These are phyloP conservation scores for Macropis europaea DNA, from an alignment of 2,888 invertebrate species.

Conservation along the genomic window DNA sequence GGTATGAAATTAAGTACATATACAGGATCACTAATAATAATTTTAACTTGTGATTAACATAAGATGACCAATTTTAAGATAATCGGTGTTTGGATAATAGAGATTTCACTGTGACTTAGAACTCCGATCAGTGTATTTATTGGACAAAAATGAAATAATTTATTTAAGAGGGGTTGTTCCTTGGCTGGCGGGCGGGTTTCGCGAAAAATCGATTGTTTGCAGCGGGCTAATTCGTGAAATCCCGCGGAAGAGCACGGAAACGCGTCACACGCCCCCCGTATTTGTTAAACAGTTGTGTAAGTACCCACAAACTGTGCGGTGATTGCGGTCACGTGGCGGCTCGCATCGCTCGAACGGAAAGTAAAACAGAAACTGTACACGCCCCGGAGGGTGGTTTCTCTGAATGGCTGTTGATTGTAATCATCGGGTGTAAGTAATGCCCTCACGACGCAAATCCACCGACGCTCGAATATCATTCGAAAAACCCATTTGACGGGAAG, in stretches of 20 bases:
- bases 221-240: conserved; percentile 35
- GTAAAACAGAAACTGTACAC: conserved; percentile 72
- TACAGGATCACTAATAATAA: too few species aligned
- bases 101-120: too few species aligned
- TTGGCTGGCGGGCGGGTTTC: too few species aligned
- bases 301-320: conserved; percentile 75
- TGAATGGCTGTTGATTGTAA: conserved; percentile 79
- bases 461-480: conserved; percentile 33
- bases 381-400: conserved; percentile 73
- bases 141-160: too few species aligned
- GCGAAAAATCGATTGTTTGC: conserved; percentile 16
- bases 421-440: conserved; percentile 78
- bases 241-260: conserved; percentile 23
- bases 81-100: too few species aligned
- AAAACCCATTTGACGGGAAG: conserved; percentile 17
- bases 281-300: conserved; percentile 76
- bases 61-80: too few species aligned
- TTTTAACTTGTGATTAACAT: too few species aligned
- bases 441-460: conserved; percentile 64
- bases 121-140: too few species aligned
- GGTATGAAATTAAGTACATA: too few species aligned
- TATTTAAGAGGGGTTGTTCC: too few species aligned
- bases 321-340: conserved; percentile 79
- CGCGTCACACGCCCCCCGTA: conserved; percentile 37
- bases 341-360: conserved; percentile 74